Base-by-base conservation (phyloP, 2,113 vertebrate genomes). In the Engystomops pustulosus region DNA sequence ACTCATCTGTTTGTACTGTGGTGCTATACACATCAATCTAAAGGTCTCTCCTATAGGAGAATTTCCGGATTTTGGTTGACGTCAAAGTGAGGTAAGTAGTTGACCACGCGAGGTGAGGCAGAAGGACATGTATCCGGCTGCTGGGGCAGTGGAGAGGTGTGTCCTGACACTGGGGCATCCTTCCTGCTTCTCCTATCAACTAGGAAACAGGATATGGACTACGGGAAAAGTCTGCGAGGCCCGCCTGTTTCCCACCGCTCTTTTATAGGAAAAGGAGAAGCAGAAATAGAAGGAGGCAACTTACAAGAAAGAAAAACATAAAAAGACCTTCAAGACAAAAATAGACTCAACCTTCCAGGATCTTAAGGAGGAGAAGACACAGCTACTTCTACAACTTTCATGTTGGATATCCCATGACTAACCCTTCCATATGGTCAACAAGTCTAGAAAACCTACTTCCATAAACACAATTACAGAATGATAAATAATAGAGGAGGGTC, bases 141-240 rank as follows among this genome's bases (percentile, higher is more conserved):
- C 25, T 36, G 30, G 74, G 49, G 38, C 10, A 77, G 51, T 27
- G 41, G 75, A 25, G 75, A 60, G 75, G 51, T 60, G 75, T 38
- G 75, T 38, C 0, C 20, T 78, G 75, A 58, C 75, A 60, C 34
- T 12, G 34, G 51, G 75, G 75, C 53, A 60, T 78, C 75, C 75
- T 78, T 78, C 75, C 75, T 78, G 75, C 75, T 78, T 78, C 53
- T 58, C 53, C 75, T 78, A 78, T 38, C 51, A n/a, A 78, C 47
- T 9, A n/a, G 34, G 51, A 9, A 36, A 78, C 51, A 78, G 75
- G 75, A 78, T 60, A 78, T 41, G 23, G 32, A 60, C 11, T 58
- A 41, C 75, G 47, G 75, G 75, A 58, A 53, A 78, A 41, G 51
- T 58, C 75, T 78, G 30, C 3, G 32, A 53, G 51, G 6, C 53